A percentile compares a stretch with the other conserved stretches of the same genome.
These are phyloP conservation scores for Parauchenoglanis punctatus DNA, from an alignment of 2,797 vertebrate genomes.

Conservation along the genomic window DNA sequence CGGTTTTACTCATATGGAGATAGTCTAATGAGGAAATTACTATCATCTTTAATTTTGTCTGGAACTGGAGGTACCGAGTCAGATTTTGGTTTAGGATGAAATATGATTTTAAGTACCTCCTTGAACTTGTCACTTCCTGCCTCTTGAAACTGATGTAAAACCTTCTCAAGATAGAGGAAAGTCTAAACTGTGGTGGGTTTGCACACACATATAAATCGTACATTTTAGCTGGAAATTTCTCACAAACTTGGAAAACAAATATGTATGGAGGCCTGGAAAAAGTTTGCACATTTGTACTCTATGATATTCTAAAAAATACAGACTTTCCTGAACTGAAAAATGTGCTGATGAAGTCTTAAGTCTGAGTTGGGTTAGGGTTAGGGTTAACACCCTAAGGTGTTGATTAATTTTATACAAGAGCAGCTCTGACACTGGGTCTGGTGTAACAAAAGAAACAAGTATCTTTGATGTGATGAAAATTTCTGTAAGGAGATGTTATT, in stretches of 20 bases:
- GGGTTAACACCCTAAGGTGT: neutral
- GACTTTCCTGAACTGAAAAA: too few relatives aligned
- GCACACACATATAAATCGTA: neutral
- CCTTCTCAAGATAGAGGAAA: neutral
- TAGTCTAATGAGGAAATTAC: constrained; percentile 32
- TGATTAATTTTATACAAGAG: neutral
- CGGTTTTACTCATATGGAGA: constrained; percentile 7
- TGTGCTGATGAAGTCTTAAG: neutral
- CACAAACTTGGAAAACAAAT: neutral
- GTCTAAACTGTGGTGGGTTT: neutral
- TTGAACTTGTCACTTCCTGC: constrained; percentile 26
- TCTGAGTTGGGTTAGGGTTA: neutral
- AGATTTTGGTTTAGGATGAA: constrained; percentile 23
- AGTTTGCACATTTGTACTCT: neutral
- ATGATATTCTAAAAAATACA: too few relatives aligned
- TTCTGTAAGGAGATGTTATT: neutral
- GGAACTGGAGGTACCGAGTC: neutral
- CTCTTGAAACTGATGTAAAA: constrained; percentile 10
- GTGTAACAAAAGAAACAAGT: neutral
- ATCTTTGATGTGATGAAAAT: neutral
- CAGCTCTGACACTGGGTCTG: too few relatives aligned
- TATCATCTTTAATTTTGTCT: constrained; percentile 16
- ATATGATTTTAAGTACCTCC: constrained; percentile 29
- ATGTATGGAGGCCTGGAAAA: neutral
- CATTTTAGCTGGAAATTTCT: neutral